Evolutionary conservation across 1,140 invertebrate genomes (phyloP).

Genomic region (Penaeus vannamei): DNA sequence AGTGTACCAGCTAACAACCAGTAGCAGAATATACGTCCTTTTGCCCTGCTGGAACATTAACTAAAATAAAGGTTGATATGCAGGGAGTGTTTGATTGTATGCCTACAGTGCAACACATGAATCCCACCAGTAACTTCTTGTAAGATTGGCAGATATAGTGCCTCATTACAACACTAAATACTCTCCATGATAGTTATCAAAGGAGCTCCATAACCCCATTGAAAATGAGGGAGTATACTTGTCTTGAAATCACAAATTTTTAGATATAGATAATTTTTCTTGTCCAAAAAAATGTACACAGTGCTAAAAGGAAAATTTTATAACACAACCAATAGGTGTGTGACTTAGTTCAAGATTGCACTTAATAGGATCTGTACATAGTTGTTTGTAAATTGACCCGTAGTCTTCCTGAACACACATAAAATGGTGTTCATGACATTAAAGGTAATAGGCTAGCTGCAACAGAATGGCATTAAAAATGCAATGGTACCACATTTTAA

Average conservation of each 20-base stretch:
- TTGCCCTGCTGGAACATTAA: conserved; percentile 1
- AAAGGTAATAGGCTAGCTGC: conserved; percentile 33
- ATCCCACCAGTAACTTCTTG: neutral
- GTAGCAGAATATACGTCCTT: neutral
- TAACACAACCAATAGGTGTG: too few species aligned
- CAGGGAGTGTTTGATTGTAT: conserved; percentile 45
- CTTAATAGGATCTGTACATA: conserved; percentile 13
- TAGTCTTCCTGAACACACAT: conserved; percentile 42
- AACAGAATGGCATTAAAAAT: conserved; percentile 5
- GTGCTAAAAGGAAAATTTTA: neutral
- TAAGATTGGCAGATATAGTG: neutral
- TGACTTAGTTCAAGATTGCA: conserved; percentile 12
- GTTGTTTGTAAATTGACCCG: conserved; percentile 36
- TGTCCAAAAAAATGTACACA: neutral
- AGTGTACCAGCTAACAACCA: neutral
- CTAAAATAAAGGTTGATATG: conserved; percentile 35
- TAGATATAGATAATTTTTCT: too few species aligned
- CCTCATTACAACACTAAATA: too few species aligned
- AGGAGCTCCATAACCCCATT: neutral
- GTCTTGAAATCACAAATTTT: too few species aligned
- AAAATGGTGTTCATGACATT: conserved; percentile 28
- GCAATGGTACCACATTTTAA: too few species aligned
- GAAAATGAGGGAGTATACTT: neutral
- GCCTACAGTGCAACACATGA: conserved; percentile 8
- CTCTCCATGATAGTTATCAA: neutral